Percentiles rank a stretch among this genome's conserved stretches.
Conservation (phyloP, 2,797 vertebrate species). For the Salmo trutta region DNA sequence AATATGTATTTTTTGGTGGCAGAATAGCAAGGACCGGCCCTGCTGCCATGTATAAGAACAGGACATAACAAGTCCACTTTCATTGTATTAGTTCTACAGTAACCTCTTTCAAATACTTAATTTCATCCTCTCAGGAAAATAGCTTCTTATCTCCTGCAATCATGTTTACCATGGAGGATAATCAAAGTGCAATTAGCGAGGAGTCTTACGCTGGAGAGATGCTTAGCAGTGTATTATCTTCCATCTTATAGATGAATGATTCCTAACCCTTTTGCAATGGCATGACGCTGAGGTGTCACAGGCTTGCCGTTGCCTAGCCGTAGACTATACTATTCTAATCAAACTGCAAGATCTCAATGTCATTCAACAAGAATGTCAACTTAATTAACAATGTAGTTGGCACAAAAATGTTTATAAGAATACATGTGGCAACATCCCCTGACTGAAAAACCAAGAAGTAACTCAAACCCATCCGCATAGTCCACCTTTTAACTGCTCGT, state of each 20-base stretch:
- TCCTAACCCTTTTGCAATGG: neutral
- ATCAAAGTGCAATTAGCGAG: constrained; percentile 1
- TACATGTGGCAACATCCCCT: neutral
- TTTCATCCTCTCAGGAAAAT: neutral
- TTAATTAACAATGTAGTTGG: neutral
- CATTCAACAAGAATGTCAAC: neutral
- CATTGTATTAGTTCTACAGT: neutral
- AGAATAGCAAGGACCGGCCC: too few species aligned
- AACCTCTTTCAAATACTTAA: neutral
- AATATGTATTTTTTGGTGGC: too few species aligned
- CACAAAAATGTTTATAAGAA: neutral
- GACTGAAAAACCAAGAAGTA: too few species aligned
- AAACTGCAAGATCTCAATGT: neutral
- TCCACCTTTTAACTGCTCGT: too few species aligned
- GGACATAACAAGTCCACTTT: neutral
- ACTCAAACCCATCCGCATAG: too few species aligned
- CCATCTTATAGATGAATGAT: neutral
- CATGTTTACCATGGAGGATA: neutral
- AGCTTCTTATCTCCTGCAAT: neutral
- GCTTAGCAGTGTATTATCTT: constrained; percentile 1
- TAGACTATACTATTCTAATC: neutral
- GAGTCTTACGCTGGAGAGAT: neutral
- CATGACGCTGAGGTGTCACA: neutral
- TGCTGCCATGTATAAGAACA: neutral
- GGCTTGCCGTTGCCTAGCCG: neutral